Evolutionary conservation across 1,140 invertebrate genomes (phyloP).

Genomic region (Apis mellifera): DNA sequence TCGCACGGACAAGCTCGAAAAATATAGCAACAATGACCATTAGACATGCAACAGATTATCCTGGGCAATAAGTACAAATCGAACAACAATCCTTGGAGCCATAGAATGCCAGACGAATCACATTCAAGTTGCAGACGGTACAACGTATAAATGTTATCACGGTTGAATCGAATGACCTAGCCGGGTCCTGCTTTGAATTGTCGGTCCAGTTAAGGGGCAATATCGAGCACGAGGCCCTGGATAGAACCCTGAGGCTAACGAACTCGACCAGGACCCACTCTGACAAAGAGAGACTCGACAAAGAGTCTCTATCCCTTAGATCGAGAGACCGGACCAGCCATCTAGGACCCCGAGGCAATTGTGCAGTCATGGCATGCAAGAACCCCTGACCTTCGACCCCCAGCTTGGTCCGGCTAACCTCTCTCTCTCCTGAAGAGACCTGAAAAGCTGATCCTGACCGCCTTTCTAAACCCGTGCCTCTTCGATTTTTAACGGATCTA

Average conservation of each 20-base stretch:
- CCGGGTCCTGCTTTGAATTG: no score
- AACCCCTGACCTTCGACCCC: conserved; percentile 1
- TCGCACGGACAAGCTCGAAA: neutral
- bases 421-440: neutral
- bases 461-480: neutral
- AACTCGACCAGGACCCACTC: neutral
- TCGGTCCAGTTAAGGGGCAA: neutral
- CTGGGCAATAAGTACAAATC: neutral
- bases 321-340: neutral
- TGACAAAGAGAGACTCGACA: neutral
- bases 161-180: neutral
- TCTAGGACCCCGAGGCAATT: neutral
- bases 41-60: neutral
- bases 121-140: neutral
- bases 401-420: neutral
- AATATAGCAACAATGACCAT: neutral
- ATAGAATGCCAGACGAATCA: neutral
- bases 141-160: neutral
- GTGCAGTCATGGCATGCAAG: neutral
- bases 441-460: neutral
- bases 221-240: neutral
- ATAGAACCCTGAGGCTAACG: neutral
- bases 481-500: no score
- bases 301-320: neutral
- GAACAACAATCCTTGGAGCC: neutral